Conservation (phyloP, 2,888 invertebrate species). For the Tetheella fluctuosa region DNA sequence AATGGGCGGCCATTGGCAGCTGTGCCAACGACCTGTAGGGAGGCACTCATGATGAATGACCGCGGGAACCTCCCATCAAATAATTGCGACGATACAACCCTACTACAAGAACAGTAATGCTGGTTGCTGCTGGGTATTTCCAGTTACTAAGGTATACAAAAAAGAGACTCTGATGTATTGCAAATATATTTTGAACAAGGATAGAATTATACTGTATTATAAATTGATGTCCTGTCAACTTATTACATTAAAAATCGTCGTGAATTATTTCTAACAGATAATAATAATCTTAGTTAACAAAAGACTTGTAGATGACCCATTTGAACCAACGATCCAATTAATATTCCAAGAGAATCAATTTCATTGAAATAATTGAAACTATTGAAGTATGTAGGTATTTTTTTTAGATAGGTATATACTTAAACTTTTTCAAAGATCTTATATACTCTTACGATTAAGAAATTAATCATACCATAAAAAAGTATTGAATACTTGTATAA, state of each 20-base stretch:
- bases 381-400: not conserved
- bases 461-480: not conserved
- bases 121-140: not conserved
- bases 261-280: not conserved
- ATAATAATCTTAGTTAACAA: not conserved
- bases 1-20: slow-evolving; percentile 41
- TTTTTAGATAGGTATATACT: too few relatives aligned
- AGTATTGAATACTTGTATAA: not conserved
- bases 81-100: slow-evolving; percentile 1
- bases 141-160: not conserved
- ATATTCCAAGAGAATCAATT: not conserved
- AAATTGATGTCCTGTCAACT: too few relatives aligned
- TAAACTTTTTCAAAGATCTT: not conserved
- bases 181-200: too few relatives aligned
- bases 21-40: slow-evolving; percentile 57
- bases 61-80: slow-evolving; percentile 18
- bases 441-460: not conserved
- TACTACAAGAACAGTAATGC: not conserved
- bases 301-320: too few relatives aligned
- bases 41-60: slow-evolving; percentile 46
- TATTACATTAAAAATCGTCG: not conserved
- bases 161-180: not conserved
- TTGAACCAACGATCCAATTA: not conserved
- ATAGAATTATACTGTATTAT: too few relatives aligned
- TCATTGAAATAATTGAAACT: not conserved